A percentile compares a stretch with the other conserved stretches of the same genome.
Conservation (phyloP, 2,888 invertebrate genomes). For the Troides oblongomaculatus region DNA sequence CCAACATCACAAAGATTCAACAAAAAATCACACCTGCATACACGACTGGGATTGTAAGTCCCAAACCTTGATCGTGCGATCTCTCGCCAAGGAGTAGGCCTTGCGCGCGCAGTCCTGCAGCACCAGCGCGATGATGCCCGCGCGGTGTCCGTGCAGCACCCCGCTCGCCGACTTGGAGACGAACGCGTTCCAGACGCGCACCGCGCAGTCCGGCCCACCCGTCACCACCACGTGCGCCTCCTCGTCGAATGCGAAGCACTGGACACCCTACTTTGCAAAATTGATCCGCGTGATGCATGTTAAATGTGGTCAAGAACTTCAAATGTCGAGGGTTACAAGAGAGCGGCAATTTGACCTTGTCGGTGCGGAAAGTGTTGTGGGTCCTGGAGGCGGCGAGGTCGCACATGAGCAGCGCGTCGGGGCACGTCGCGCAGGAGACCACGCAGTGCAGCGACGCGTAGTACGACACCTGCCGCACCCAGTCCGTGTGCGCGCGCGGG, state of each 20-base stretch:
- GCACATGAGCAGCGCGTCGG: conserved; percentile 81
- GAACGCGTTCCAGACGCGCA: conserved; percentile 90
- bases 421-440: conserved; percentile 84
- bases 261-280: conserved; percentile 72
- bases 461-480: conserved; percentile 86
- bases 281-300: no score
- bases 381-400: conserved; percentile 80
- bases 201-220: conserved; percentile 87
- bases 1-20: no score
- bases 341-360: conserved; percentile 53
- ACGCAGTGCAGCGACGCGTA: conserved; percentile 83
- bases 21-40: conserved; percentile 75
- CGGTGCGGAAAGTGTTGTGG: conserved; percentile 79
- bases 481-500: conserved; percentile 81
- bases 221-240: conserved; percentile 81
- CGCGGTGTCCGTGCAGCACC: conserved; percentile 84
- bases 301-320: no score
- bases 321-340: no score
- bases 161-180: conserved; percentile 83
- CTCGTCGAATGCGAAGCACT: conserved; percentile 82
- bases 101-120: conserved; percentile 83
- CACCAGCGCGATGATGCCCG: conserved; percentile 83
- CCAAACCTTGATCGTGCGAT: conserved; percentile 88
- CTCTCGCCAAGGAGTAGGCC: conserved; percentile 86
- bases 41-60: conserved; percentile 83